These are phyloP conservation scores for Drosophila melanosoma DNA, from an alignment of 2,888 invertebrate species.

Conservation along the genomic window DNA sequence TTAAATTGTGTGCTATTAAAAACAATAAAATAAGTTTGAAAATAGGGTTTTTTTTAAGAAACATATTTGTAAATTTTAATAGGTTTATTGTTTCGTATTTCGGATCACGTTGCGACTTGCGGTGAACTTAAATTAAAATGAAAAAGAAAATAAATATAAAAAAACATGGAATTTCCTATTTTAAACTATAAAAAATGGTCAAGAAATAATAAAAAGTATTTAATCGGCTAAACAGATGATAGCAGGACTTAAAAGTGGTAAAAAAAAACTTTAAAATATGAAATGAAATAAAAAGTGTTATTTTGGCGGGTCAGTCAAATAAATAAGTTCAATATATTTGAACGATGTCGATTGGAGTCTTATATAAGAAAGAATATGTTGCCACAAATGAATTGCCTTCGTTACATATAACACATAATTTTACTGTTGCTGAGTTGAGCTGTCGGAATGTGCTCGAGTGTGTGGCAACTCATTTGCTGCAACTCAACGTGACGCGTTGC, in stretches of 20 bases:
- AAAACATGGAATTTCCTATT: background rate
- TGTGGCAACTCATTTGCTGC: background rate
- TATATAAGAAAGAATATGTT: too few relatives aligned
- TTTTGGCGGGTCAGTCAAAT: background rate
- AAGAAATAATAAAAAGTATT: background rate
- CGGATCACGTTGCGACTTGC: too few relatives aligned
- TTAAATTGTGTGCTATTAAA: too few relatives aligned
- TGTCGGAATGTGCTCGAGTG: background rate
- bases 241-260: background rate
- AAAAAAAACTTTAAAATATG: background rate
- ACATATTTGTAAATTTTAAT: background rate
- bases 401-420: background rate
- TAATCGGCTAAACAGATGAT: background rate
- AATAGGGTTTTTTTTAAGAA: background rate
- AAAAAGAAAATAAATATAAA: background rate
- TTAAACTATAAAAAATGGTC: background rate
- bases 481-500: constrained; percentile 23
- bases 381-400: too few relatives aligned
- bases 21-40: too few relatives aligned
- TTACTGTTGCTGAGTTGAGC: background rate
- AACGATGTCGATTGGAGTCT: background rate
- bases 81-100: background rate
- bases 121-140: background rate
- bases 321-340: background rate
- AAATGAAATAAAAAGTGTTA: background rate